Evolutionary conservation across 2,888 invertebrate species (phyloP).

Genomic region (Erannis defoliaria): DNA sequence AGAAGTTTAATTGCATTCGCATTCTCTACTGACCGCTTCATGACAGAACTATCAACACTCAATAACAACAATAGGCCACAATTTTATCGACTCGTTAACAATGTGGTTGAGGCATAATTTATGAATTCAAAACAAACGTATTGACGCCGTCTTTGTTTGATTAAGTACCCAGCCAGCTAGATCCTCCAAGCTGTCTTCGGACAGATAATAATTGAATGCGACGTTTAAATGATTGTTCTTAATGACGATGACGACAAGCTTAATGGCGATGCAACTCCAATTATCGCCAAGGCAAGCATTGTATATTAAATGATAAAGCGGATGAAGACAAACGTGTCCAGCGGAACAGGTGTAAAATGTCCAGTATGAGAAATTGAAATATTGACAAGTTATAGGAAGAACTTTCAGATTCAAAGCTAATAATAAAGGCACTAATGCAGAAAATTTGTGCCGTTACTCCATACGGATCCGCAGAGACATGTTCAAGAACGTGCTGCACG

Average conservation of each 20-base stretch:
- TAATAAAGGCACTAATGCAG: slow-evolving; percentile 51
- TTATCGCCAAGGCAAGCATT: slow-evolving; percentile 46
- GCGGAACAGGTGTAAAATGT: slow-evolving; percentile 15
- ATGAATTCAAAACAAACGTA: slow-evolving; percentile 62
- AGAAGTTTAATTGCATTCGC: slow-evolving; percentile 17
- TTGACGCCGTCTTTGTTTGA: slow-evolving; percentile 56
- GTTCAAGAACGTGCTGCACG: slow-evolving; percentile 73
- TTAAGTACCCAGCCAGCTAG: no score
- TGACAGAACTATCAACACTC: slow-evolving; percentile 48
- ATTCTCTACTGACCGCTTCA: slow-evolving; percentile 35
- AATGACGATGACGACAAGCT: slow-evolving; percentile 47
- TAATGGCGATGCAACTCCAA: slow-evolving; percentile 34
- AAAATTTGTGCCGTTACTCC: slow-evolving; percentile 58
- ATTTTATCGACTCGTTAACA: slow-evolving; percentile 66
- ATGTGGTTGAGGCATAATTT: slow-evolving; percentile 64
- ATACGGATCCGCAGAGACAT: slow-evolving; percentile 64
- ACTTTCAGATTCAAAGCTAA: slow-evolving; percentile 56
- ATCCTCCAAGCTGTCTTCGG: no score
- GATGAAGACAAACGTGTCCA: slow-evolving; percentile 4
- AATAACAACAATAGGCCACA: slow-evolving; percentile 51
- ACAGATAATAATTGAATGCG: slow-evolving; percentile 55
- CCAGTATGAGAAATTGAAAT: slow-evolving; percentile 21
- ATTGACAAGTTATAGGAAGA: slow-evolving; percentile 40
- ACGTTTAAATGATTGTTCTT: slow-evolving; percentile 51
- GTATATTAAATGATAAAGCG: neutral